Evolutionary conservation across 1,140 invertebrate genomes (phyloP), one percentile per base, ranked within the genome.

Genomic region (Ctenoplectra terminalis): DNA sequence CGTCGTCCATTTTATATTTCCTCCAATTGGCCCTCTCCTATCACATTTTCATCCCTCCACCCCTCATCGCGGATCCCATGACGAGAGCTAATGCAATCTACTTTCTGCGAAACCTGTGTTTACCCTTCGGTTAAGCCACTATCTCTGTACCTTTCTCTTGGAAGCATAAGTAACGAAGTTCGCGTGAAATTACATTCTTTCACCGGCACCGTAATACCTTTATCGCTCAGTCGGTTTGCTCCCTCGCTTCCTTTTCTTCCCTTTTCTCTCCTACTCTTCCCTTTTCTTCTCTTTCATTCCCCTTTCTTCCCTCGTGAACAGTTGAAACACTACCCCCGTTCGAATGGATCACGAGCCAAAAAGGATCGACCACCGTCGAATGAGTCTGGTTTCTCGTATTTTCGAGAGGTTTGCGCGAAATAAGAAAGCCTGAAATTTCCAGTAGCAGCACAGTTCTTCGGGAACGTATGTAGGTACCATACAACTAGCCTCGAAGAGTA

Each of bases 111-210:
- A 80, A 80, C 4, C 13, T 26, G n/a, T 56, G 67, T 79, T 71
- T 52, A 72, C 46, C n/a, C 20, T 23, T 17, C 15, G 23, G 20
- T 63, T 64, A 52, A 63, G 46, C 58, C 46, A 31, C 69, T 50
- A 20, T 23, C 34, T 63, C 15, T 23, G 15, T 23, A 4, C 26
- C 23, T 40, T 0, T 6, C 11, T 15, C 26, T 61, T 15, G 3
- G 26, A 23, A 29, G 17, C 29, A 43, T 23, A 50, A 72, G 43
- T 43, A 60, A 31, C 72, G 75, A 72, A 54, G n/a, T 61, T 71
- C 56, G 48, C 40, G 34, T 43, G 48, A 80, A 80, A 80, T 80
- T 80, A 73, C 77, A 73, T 80, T 73, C 70, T 52, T 52, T 37
- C 46, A 9, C 1, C 34, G 17, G 29, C 20, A 20, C 23, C 52